These are phyloP conservation scores for Clavelina lepadiformis DNA, from an alignment of 23 tunicate species.

Conservation along the genomic window DNA sequence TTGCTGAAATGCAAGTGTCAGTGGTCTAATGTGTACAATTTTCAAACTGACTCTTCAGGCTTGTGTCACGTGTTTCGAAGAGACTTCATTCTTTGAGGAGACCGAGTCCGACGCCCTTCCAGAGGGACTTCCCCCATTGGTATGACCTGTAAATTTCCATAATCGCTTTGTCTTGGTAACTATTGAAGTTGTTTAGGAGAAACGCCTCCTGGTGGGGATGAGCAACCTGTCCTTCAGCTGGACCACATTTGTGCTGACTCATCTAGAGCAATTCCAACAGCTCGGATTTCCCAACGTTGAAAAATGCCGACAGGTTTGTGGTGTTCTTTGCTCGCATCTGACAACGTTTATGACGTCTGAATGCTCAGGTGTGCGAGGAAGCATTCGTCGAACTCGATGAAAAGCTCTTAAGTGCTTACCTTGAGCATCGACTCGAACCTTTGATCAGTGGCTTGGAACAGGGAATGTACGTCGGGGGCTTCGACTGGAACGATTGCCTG, in stretches of 20 bases:
- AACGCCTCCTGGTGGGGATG: slow-evolving; percentile 27
- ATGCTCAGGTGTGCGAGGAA: slow-evolving; percentile 20
- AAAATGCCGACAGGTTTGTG: slow-evolving; percentile 29
- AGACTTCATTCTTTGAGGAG: slow-evolving; percentile 24
- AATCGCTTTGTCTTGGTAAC: no score
- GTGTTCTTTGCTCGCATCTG: no score
- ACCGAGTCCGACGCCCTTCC: slow-evolving; percentile 2
- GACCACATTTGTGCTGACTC: slow-evolving; percentile 6
- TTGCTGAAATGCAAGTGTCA: no score
- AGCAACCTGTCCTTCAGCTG: slow-evolving; percentile 40
- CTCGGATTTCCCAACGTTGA: slow-evolving; percentile 58
- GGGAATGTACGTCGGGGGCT: slow-evolving; percentile 86
- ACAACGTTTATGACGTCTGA: no score
- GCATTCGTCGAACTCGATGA: slow-evolving; percentile 54
- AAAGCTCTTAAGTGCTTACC: slow-evolving; percentile 65
- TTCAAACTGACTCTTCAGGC: slow-evolving; percentile 11
- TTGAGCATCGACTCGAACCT: slow-evolving; percentile 85
- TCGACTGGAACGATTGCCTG: slow-evolving; percentile 75
- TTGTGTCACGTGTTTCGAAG: slow-evolving; percentile 28
- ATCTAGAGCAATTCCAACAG: slow-evolving; percentile 27
- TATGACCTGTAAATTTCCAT: slow-evolving; percentile 1
- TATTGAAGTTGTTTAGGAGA: slow-evolving; percentile 30
- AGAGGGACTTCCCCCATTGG: slow-evolving; percentile 28
- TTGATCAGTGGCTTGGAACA: slow-evolving; percentile 62
- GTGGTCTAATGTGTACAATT: no score